Evolutionary conservation across 35 echinoderm and acorn worm genomes (phyloP), one percentile per base, ranked within the genome.

Genomic region (Holothuria glaberrima): DNA sequence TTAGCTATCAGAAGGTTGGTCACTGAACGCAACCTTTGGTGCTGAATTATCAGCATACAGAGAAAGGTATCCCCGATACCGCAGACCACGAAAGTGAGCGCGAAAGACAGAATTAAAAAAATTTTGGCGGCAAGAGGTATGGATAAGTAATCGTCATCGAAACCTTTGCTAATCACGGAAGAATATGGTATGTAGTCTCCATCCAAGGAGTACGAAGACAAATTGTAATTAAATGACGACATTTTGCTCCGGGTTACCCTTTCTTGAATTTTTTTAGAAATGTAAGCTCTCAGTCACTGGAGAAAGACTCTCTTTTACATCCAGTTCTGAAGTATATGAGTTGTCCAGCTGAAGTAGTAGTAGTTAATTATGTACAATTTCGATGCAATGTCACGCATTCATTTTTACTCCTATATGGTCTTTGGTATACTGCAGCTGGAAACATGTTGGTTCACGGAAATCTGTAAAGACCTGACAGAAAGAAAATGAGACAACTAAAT

Each of bases 1-100:
- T 94, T 98, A 5, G 87, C 96, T 30, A 98, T 98, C 69, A 98
- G 66, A 2, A 98, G 61, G 66, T 98, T 98, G 20, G 96, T 98
- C n/a, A 98, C 93, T 24, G 79, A 94, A 36, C 96, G 89, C 4
- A 98, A 83, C 26, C 96, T 34, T 61, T 92, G 92, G 35, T 92
- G 90, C 25, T 78, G 88, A 9, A 93, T 38, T 13, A 98, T 98
- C 25, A 94, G 85, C 44, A 98, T 90, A 62, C 86, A 89, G 6
- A 98, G 81, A 27, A 98, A 60, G 30, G 66, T 88, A 82, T 98
- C 90, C 3, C 96, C 96, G 48, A 98, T 22, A 20, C 96, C 96
- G 34, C 93, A 98, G 7, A 98, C 83, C 0, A 91, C 66, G 29
- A 98, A 89, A 10, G 87, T 94, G 21, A 98, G 91, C 0, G 52